Evolutionary conservation across 1,140 invertebrate species (phyloP).

Genomic region (Lethrus apterus): DNA sequence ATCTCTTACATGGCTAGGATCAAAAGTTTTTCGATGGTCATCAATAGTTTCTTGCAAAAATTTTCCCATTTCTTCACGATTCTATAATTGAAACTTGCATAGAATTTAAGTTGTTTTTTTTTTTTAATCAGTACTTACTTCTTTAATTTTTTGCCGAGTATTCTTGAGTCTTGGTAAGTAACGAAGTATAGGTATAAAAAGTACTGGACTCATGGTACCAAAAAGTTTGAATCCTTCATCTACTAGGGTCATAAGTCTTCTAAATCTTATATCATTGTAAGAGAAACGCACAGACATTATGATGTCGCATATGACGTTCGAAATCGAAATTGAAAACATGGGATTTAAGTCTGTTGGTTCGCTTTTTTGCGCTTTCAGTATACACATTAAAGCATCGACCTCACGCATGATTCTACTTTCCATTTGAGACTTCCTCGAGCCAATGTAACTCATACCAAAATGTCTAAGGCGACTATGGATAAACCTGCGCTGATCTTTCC

Average conservation of each 20-base stretch:
- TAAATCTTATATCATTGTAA: constrained; percentile 66
- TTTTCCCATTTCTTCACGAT: constrained; percentile 72
- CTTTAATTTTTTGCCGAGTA: constrained; percentile 66
- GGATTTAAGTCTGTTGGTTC: constrained; percentile 62
- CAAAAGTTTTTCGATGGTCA: constrained; percentile 67
- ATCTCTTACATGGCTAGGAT: constrained; percentile 70
- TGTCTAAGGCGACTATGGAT: constrained; percentile 79
- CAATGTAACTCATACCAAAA: constrained; percentile 84
- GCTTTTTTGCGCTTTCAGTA: constrained; percentile 52
- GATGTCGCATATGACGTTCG: constrained; percentile 86
- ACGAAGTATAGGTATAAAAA: constrained; percentile 61
- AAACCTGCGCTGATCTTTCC: constrained; percentile 88
- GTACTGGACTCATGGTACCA: constrained; percentile 54
- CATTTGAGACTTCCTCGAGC: constrained; percentile 70
- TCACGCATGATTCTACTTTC: constrained; percentile 80
- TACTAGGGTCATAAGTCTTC: constrained; percentile 71
- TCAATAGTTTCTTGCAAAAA: constrained; percentile 80
- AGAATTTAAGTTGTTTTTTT: background rate
- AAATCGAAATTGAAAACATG: constrained; percentile 69
- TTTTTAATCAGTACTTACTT: constrained; percentile 39
- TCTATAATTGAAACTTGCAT: constrained; percentile 42
- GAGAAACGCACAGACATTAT: constrained; percentile 83
- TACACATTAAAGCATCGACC: constrained; percentile 63
- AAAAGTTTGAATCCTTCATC: constrained; percentile 85
- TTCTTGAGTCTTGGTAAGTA: constrained; percentile 67